Evolutionary conservation across 2,888 invertebrate genomes (phyloP).

Genomic region (Erebia epiphron): DNA sequence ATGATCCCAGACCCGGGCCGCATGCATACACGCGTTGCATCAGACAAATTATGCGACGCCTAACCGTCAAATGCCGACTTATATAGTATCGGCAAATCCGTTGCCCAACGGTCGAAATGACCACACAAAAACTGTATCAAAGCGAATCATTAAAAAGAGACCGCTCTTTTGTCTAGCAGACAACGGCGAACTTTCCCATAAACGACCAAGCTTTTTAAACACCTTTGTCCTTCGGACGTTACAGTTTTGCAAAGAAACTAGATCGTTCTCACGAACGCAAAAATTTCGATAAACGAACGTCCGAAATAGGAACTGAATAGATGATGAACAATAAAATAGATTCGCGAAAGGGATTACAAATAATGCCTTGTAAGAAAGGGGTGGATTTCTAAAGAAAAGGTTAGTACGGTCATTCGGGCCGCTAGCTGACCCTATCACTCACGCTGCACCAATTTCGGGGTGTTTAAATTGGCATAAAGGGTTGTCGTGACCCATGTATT

Average conservation of each 20-base stretch:
- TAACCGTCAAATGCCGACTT: slow-evolving; percentile 62
- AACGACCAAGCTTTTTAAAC: slow-evolving; percentile 47
- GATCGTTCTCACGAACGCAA: slow-evolving; percentile 80
- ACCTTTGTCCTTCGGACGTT: slow-evolving; percentile 63
- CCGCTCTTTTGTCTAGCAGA: slow-evolving; percentile 73
- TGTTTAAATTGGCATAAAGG: slow-evolving; percentile 78
- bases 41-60: slow-evolving; percentile 28
- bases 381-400: slow-evolving; percentile 68
- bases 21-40: slow-evolving; percentile 28
- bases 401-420: slow-evolving; percentile 75
- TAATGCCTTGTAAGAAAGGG: slow-evolving; percentile 81
- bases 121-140: slow-evolving; percentile 75
- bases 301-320: slow-evolving; percentile 65
- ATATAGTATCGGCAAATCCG: slow-evolving; percentile 78
- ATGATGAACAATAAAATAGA: slow-evolving; percentile 77
- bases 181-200: slow-evolving; percentile 72
- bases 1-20: slow-evolving; percentile 12
- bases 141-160: slow-evolving; percentile 80
- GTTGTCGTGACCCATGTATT: slow-evolving; percentile 70
- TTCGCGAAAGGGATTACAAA: slow-evolving; percentile 84
- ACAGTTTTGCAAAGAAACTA: slow-evolving; percentile 81
- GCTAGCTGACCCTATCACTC: slow-evolving; percentile 79
- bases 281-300: slow-evolving; percentile 75
- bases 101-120: slow-evolving; percentile 76
- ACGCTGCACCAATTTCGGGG: slow-evolving; percentile 79